These are phyloP conservation scores for Acestrorhynchus altus DNA, from an alignment of 2,797 vertebrate genomes.

Conservation along the genomic window DNA sequence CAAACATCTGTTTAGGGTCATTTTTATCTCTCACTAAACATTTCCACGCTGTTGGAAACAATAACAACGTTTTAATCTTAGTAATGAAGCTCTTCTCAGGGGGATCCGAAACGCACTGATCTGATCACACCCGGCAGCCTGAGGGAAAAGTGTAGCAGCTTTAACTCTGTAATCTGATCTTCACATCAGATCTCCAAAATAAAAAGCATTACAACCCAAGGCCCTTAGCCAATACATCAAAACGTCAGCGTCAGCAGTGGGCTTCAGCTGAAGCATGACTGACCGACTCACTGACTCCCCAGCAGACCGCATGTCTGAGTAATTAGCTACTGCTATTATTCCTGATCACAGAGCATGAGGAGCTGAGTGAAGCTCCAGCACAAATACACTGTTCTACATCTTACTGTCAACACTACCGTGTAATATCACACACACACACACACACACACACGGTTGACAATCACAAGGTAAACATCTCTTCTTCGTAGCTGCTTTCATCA, in stretches of 20 bases:
- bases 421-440: constrained; percentile 8
- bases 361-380: constrained; percentile 63
- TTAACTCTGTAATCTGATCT: not conserved
- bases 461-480: constrained; percentile 17
- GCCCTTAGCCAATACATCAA: not conserved
- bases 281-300: not conserved
- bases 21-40: not conserved
- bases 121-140: not conserved
- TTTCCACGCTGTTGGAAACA: too few relatives aligned
- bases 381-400: constrained; percentile 60
- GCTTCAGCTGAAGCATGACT: not conserved
- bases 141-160: not conserved
- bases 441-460: not conserved
- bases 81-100: too few relatives aligned
- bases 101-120: not conserved
- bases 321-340: constrained; percentile 71
- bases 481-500: not conserved
- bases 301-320: constrained; percentile 26
- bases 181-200: not conserved
- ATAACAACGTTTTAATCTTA: too few relatives aligned
- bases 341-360: constrained; percentile 61
- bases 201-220: constrained; percentile 3
- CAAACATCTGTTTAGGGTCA: too few relatives aligned
- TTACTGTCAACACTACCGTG: constrained; percentile 63
- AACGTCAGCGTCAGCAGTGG: not conserved